Base-by-base conservation (phyloP, 2,797 vertebrate species). In the Momotus momota region DNA sequence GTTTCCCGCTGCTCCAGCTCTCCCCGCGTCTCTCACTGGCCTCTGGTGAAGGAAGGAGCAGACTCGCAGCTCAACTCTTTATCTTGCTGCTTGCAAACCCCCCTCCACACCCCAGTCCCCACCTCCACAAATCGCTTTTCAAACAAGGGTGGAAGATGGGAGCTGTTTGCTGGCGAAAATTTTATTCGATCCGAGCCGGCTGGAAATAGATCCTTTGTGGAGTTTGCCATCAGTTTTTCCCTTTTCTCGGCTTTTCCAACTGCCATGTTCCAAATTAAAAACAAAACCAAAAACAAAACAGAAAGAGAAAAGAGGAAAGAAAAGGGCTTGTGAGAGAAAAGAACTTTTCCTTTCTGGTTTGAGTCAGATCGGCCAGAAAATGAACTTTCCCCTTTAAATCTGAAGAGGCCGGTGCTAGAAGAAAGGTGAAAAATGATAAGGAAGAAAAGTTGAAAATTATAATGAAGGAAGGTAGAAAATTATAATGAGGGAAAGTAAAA, bases 241-340 rank as follows among this genome's bases (percentile, higher is more conserved):
- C 31, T 43, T 84, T 62, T 38, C 20, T 35, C n/a, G 38, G 46
- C 51, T 64, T 81, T 79, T 69, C 41, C 66, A 48, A 27, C 17
- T 0, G 0, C 16, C 55, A 11, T 14, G 43, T 14, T 38, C 33
- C 27, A 8, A 55, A 58, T 19, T 38, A 26, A 55, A 72, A 64
- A 33, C 41, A 27, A 52, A 23, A 25, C 41, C 41, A 51, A 27
- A 27, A 48, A 22, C 20, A 7, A 46, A 66, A 45, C 38, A 38
- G 14, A 29, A 9, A 14, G 17, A 43, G 22, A 27, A 41, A 73
- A 51, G 12, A 43, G 38, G 27, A 33, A 60, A 31, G 64, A 35
- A 66, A 94, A 80, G n/a, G 27, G 8, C 7, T 72, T 7, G 26
- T 26, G 79, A 49, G 25, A 54, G 40, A 26, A 72, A 72, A 89